Conservation (phyloP, 2,888 invertebrate species). For the Ariolimax columbianus region DNA sequence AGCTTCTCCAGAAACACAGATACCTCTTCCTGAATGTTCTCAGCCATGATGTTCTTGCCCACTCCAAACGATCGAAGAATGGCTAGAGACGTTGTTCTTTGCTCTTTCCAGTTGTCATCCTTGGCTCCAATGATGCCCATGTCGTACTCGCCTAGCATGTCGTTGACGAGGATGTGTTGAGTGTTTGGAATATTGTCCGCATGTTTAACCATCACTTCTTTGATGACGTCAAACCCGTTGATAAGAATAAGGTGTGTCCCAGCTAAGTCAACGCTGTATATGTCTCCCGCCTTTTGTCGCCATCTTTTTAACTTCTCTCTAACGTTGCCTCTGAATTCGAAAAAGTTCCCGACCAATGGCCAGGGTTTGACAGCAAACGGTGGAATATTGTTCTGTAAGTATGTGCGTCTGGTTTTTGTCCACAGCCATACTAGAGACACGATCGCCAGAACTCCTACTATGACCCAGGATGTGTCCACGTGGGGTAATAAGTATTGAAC, state of each 20-base stretch:
- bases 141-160: not conserved
- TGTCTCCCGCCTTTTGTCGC: conserved; percentile 42
- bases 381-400: conserved; percentile 28
- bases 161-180: conserved; percentile 10
- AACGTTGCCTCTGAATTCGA: conserved; percentile 1
- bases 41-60: conserved; percentile 48
- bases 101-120: conserved; percentile 48
- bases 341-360: conserved; percentile 39
- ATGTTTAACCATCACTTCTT: conserved; percentile 50
- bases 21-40: conserved; percentile 50
- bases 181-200: conserved; percentile 46
- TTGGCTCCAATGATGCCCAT: conserved; percentile 36
- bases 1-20: conserved; percentile 18
- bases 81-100: conserved; percentile 32
- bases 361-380: conserved; percentile 40
- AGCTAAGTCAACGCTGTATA: conserved; percentile 49
- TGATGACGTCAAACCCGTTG: conserved; percentile 47
- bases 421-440: conserved; percentile 6
- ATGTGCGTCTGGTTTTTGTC: not conserved
- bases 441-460: not conserved
- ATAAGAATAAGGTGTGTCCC: conserved; percentile 41
- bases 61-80: conserved; percentile 47
- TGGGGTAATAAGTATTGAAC: too few species aligned
- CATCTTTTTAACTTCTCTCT: conserved; percentile 10
- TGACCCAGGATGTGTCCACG: conserved; percentile 62